Evolutionary conservation across 2,888 invertebrate genomes (phyloP).

Genomic region (Chalcosyrphus nemorum): DNA sequence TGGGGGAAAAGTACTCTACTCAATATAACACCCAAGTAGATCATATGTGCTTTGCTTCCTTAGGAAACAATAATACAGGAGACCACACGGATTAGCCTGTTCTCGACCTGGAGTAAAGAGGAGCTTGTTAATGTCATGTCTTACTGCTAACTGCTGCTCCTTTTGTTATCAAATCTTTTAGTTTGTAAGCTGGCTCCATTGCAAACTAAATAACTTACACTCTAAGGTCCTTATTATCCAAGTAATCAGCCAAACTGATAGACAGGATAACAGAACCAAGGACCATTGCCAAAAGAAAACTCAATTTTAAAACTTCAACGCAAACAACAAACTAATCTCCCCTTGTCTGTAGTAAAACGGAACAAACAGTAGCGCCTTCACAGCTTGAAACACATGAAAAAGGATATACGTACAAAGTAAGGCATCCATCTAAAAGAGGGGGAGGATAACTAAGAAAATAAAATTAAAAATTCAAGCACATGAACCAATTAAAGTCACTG

Average conservation of each 20-base stretch:
- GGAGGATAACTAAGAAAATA: conserved; percentile 57
- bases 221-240: conserved; percentile 18
- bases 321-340: conserved; percentile 64
- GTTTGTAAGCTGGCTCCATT: not conserved
- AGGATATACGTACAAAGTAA: conserved; percentile 18
- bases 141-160: too few relatives aligned
- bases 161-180: too few relatives aligned
- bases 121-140: too few relatives aligned
- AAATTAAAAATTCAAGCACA: conserved; percentile 71
- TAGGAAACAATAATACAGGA: too few relatives aligned
- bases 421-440: not conserved
- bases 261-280: conserved; percentile 10
- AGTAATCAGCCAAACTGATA: conserved; percentile 39
- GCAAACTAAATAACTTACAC: conserved; percentile 22
- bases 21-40: too few relatives aligned
- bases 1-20: too few relatives aligned
- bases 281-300: conserved; percentile 32
- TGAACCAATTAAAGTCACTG: conserved; percentile 66
- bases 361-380: conserved; percentile 3
- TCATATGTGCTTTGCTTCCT: too few relatives aligned
- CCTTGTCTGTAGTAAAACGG: conserved; percentile 24
- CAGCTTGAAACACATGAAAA: conserved; percentile 36
- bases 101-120: too few relatives aligned
- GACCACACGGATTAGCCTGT: too few relatives aligned
- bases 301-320: conserved; percentile 56